phyloP scores from a whole-genome alignment of 2,797 vertebrate species.

The Dryobates pubescens region DNA sequence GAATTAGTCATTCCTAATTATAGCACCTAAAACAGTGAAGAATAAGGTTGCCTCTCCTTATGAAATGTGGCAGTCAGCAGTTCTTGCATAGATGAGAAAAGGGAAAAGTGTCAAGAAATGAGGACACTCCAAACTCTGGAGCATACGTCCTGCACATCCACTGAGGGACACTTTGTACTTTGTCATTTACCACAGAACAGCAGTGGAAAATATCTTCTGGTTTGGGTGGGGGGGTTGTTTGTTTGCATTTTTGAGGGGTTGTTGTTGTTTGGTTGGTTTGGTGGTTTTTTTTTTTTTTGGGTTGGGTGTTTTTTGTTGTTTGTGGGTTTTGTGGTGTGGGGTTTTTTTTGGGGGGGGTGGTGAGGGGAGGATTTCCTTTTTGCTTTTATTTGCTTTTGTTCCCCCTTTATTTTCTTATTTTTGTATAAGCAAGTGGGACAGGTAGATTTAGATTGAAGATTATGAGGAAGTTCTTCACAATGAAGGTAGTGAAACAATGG shows the following conservation, averaged over 20 bases:
- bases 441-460: no score
- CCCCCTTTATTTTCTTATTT: no score
- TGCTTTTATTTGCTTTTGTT: neutral
- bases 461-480: no score
- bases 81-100: neutral
- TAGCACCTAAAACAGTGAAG: neutral
- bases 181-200: neutral
- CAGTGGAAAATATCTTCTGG: neutral
- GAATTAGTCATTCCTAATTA: neutral
- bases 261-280: no score
- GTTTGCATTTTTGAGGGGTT: no score
- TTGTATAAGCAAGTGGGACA: neutral
- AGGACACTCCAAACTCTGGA: neutral
- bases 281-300: no score
- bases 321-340: no score
- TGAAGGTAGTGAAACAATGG: no score
- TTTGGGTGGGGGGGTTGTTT: neutral
- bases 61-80: slow-evolving; percentile 19
- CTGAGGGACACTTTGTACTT: neutral
- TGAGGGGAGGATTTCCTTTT: neutral
- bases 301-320: no score
- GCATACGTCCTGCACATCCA: neutral
- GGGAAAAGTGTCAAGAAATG: neutral
- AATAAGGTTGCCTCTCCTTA: neutral
- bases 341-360: no score